Conservation (phyloP, 2,797 vertebrate genomes). For the Sternotherus odoratus region DNA sequence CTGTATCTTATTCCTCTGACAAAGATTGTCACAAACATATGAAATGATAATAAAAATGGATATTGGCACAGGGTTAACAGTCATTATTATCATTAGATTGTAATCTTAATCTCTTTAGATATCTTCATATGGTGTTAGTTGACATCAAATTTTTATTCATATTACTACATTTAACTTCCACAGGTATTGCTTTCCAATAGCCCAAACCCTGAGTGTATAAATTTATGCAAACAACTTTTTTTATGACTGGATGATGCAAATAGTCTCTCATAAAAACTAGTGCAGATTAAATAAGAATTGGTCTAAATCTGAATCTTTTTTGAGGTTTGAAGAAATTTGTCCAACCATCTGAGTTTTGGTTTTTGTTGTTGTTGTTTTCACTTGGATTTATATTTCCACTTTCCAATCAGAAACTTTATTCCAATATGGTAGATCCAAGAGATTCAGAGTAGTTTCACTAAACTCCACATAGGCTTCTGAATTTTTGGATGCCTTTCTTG, state of each 20-base stretch:
- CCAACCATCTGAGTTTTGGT: background rate
- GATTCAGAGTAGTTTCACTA: conserved; percentile 52
- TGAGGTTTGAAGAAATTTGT: background rate
- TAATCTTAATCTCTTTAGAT: conserved; percentile 47
- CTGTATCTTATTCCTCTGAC: conserved; percentile 1
- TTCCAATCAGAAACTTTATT: conserved; percentile 57
- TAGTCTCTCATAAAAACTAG: conserved; percentile 9
- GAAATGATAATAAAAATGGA: conserved; percentile 55
- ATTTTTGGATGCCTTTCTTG: conserved; percentile 30
- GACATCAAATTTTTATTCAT: conserved; percentile 35
- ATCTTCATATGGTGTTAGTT: conserved; percentile 32
- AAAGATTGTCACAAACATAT: conserved; percentile 43
- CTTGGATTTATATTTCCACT: conserved; percentile 52
- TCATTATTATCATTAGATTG: conserved; percentile 62
- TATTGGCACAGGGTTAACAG: conserved; percentile 48
- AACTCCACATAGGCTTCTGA: background rate
- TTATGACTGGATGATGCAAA: conserved; percentile 32
- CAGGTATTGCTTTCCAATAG: conserved; percentile 38
- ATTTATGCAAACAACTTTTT: conserved; percentile 8
- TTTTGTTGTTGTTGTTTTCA: background rate
- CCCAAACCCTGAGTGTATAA: conserved; percentile 30
- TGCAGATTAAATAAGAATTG: conserved; percentile 1
- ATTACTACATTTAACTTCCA: conserved; percentile 22
- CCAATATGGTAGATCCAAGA: conserved; percentile 52
- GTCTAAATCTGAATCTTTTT: background rate